Conservation (phyloP, 2,797 vertebrate genomes). For the Odontamblyopus lacepedii region DNA sequence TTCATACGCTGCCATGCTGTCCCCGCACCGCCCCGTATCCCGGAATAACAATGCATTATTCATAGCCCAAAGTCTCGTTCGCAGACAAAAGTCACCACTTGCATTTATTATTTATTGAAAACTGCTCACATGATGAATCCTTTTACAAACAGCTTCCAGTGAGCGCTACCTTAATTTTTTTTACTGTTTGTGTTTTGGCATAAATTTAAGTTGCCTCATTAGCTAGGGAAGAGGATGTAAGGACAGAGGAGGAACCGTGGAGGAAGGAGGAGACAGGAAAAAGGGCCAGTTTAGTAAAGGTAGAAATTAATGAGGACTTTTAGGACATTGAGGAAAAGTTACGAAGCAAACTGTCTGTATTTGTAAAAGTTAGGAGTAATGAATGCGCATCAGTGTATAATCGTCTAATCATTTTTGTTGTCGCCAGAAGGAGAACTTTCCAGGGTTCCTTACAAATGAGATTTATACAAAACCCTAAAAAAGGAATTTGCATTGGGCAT, state of each 20-base stretch:
- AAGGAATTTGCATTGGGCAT: constrained; percentile 45
- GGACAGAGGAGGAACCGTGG: constrained; percentile 41
- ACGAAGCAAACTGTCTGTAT: constrained; percentile 23
- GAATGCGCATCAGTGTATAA: constrained; percentile 27
- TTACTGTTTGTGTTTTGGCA: constrained; percentile 71
- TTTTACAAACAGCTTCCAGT: constrained; percentile 70
- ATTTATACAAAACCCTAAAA: constrained; percentile 15
- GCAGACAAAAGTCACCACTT: constrained; percentile 77
- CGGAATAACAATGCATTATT: constrained; percentile 79
- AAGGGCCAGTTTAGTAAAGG: constrained; percentile 62
- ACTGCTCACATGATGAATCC: constrained; percentile 74
- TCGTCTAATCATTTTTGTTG: constrained; percentile 17
- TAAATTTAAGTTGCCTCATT: constrained; percentile 72
- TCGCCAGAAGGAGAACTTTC: constrained; percentile 6
- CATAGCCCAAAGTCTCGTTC: constrained; percentile 72
- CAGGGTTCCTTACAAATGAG: constrained; percentile 9
- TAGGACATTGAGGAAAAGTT: constrained; percentile 39
- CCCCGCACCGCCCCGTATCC: constrained; percentile 68
- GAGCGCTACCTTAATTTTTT: constrained; percentile 65
- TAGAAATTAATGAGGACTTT: constrained; percentile 63
- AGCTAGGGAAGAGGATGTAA: constrained; percentile 59
- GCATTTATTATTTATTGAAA: constrained; percentile 80
- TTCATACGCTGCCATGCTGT: constrained; percentile 55
- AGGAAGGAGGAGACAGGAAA: constrained; percentile 40
- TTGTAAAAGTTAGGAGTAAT: constrained; percentile 30